A percentile compares a stretch with the other conserved stretches of the same genome.
These are phyloP conservation scores for Salvelinus namaycush DNA, from an alignment of 2,113 vertebrate species.

Conservation along the genomic window DNA sequence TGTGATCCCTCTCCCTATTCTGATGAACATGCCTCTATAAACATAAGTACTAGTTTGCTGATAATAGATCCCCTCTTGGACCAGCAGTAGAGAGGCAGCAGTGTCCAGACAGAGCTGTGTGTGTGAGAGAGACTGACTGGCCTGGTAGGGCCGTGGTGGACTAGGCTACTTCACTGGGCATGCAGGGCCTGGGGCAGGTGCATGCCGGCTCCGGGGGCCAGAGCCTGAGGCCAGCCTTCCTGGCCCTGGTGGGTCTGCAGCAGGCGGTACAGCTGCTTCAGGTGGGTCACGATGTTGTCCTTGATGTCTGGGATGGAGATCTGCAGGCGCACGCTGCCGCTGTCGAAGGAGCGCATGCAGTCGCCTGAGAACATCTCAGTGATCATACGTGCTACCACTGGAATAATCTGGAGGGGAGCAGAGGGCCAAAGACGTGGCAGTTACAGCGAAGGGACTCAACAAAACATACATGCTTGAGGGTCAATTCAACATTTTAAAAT, in stretches of 20 bases:
- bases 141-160: background rate
- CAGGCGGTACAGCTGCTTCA: slow-evolving; percentile 94
- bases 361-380: slow-evolving; percentile 96
- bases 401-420: slow-evolving; percentile 81
- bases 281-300: slow-evolving; percentile 95
- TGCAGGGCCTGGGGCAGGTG: slow-evolving; percentile 79
- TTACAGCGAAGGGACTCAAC: background rate
- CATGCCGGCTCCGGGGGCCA: slow-evolving; percentile 69
- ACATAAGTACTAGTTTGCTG: slow-evolving; percentile 47
- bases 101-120: background rate
- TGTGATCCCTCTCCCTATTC: background rate
- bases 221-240: slow-evolving; percentile 77
- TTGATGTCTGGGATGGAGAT: slow-evolving; percentile 97
- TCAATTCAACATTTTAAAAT: background rate
- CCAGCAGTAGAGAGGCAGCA: slow-evolving; percentile 2
- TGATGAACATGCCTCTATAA: slow-evolving; percentile 4
- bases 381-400: slow-evolving; percentile 95
- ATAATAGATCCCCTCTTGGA: slow-evolving; percentile 1
- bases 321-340: slow-evolving; percentile 93
- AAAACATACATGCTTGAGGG: background rate
- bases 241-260: slow-evolving; percentile 89
- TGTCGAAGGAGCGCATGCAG: slow-evolving; percentile 93
- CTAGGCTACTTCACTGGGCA: slow-evolving; percentile 67
- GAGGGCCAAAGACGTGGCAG: background rate
- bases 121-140: background rate